Base-by-base conservation (phyloP, 2,113 vertebrate genomes). In the Oncorhynchus clarkii region DNA sequence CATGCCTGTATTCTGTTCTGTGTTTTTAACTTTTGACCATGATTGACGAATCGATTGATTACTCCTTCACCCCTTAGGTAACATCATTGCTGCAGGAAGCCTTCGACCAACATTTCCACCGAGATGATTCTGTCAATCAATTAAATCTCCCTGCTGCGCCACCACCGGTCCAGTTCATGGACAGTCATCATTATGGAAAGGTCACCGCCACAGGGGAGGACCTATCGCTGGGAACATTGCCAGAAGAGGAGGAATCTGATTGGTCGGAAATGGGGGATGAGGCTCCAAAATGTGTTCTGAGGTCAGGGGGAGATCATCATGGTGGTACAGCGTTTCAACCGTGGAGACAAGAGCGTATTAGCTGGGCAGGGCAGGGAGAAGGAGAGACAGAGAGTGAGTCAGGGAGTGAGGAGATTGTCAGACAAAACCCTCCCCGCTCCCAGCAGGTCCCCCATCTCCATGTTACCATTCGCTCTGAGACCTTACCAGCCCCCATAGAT, bases 211-310 rank as follows among this genome's bases (percentile, higher is more conserved):
- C 74, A 0, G 85, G 76, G 7, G 90, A 91, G 72, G 91, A 92
- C 48, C 90, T 89, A 39, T 16, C 73, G 16, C 77, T 93, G 72
- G 90, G 92, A 5, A 82, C 90, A 2, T 87, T 93, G 31, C 90
- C 89, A 76, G 93, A 94, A 77, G 92, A 93, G 68, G 92, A 92
- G 75, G 93, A 93, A 51, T 92, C 92, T n/a, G 93, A 93, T 74
- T 94, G 92, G 92, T 93, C 92, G 12, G 92, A 93, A 81, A 83
- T 89, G 18, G 89, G 90, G 59, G 92, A 91, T 1, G 91, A 92
- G 54, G 80, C 72, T 20, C 90, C 89, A 11, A 75, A 70, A 9
- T 85, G 84, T 65, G 65, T 79, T 29, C 51, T 84, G 29, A 89
- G 85, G 60, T 87, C 82, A 6, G 81, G 81, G 29, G 83, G 83